Evolutionary conservation across 2,888 invertebrate species (phyloP), one percentile per base, ranked within the genome.

Genomic region (Thyatira batis): DNA sequence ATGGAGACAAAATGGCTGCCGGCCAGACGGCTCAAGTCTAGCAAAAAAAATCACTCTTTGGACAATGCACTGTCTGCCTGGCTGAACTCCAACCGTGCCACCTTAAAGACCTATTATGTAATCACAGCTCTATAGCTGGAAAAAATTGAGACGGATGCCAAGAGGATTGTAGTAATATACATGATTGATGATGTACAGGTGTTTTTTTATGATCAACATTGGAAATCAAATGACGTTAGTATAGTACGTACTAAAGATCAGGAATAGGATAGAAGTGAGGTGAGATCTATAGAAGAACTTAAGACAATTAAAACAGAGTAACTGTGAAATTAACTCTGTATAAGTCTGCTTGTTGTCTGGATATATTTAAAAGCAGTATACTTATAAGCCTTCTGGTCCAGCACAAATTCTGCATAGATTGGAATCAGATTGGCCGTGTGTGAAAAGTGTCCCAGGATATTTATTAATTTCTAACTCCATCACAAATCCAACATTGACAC

Each of bases 21-120:
- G 61, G 78, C 84, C 87, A 87, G 82, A 77, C 77, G 61, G 64
- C 67, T 65, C 71, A 75, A 71, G 73, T 74, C 73, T 77, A 51
- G 65, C 60, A 68, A 76, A 83, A 43, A 82, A 84, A 82, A 78
- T 65, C 67, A 68, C 61, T 65, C 61, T 76, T 71, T 69, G 76
- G 77, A 68, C 73, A 80, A 71, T 80, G 76, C 72, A 78, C 73
- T 69, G 58, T 66, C 65, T 58, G 60, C 52, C 80, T 87, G 87
- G 87, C 82, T 58, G 45, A 25, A 49, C 71, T 84, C 87, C 87
- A 88, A 87, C 67, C 78, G 77, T 81, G 80, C 78, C 81, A 78
- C 65, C 60, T 63, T 65, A 58, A 65, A 63, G 65, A 69, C 66
- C 67, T 58, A 63, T 76, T 75, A 73, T 59, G 65, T 71, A 75